Conservation (phyloP, 2,888 invertebrate genomes). For the Torymus texanus region DNA sequence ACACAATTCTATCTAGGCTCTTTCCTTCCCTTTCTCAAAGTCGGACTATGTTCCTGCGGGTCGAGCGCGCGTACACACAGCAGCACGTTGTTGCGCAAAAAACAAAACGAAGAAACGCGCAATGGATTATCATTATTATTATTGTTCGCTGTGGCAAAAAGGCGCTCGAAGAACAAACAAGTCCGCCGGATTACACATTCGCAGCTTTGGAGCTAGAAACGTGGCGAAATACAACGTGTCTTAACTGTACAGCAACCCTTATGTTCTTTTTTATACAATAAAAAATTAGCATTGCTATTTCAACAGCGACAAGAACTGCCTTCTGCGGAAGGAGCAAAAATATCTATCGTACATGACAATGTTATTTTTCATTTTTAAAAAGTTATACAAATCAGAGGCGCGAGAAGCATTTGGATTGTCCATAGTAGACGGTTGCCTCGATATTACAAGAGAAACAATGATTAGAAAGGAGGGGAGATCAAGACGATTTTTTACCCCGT, state of each 20-base stretch:
- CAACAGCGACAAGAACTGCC: slow-evolving; percentile 24
- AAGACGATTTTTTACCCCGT: slow-evolving; percentile 12
- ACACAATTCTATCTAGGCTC: slow-evolving; percentile 42
- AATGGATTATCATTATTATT: background rate
- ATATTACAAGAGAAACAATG: slow-evolving; percentile 37
- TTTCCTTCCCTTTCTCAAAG: background rate
- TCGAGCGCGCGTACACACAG: background rate
- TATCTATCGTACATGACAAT: slow-evolving; percentile 20
- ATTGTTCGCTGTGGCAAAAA: slow-evolving; percentile 32
- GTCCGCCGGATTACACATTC: slow-evolving; percentile 1
- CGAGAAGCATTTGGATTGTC: slow-evolving; percentile 14
- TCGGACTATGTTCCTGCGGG: slow-evolving; percentile 37
- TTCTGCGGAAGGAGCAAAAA: slow-evolving; percentile 21
- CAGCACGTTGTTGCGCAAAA: slow-evolving; percentile 8
- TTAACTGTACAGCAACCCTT: slow-evolving; percentile 17
- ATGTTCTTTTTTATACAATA: slow-evolving; percentile 27
- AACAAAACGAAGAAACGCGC: slow-evolving; percentile 21
- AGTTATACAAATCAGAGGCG: slow-evolving; percentile 21
- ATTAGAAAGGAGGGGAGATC: slow-evolving; percentile 32
- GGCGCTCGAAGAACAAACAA: slow-evolving; percentile 5
- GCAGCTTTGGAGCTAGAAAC: slow-evolving; percentile 7
- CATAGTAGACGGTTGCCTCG: slow-evolving; percentile 7
- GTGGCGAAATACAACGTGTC: slow-evolving; percentile 2
- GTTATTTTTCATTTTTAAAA: slow-evolving; percentile 25
- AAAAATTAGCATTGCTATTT: slow-evolving; percentile 27